Evolutionary conservation across 2,888 invertebrate species (phyloP).

Genomic region (Yponomeuta malinellus): DNA sequence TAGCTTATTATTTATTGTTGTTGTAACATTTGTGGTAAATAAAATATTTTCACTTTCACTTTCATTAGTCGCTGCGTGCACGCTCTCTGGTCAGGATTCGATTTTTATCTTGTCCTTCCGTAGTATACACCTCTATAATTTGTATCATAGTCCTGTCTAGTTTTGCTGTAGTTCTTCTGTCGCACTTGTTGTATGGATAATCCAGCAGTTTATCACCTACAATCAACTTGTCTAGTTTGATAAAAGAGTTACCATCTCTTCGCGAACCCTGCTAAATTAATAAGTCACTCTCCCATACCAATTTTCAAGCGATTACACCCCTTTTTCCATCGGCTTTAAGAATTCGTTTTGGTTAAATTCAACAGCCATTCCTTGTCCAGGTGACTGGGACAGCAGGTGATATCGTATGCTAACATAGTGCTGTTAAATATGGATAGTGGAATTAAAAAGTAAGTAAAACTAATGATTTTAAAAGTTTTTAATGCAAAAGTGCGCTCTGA

Average conservation of each 20-base stretch:
- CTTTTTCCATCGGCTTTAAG: background rate
- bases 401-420: conserved; percentile 23
- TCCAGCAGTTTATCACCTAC: conserved; percentile 23
- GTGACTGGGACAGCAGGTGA: conserved; percentile 12
- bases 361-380: background rate
- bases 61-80: too few relatives aligned
- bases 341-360: background rate
- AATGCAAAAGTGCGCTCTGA: background rate
- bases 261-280: conserved; percentile 20
- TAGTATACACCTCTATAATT: too few relatives aligned
- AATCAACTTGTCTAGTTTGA: conserved; percentile 41
- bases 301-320: conserved; percentile 5
- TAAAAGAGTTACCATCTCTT: conserved; percentile 34
- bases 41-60: too few relatives aligned
- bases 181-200: background rate
- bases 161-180: background rate
- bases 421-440: conserved; percentile 26
- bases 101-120: too few relatives aligned
- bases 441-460: conserved; percentile 15
- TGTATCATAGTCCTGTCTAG: conserved; percentile 5
- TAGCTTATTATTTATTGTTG: too few relatives aligned
- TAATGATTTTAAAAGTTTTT: conserved; percentile 1
- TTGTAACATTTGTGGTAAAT: too few relatives aligned
- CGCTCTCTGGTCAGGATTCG: too few relatives aligned
- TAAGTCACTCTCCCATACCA: background rate